Conservation (phyloP, 1,140 invertebrate genomes). For the Drosophila pachea region DNA sequence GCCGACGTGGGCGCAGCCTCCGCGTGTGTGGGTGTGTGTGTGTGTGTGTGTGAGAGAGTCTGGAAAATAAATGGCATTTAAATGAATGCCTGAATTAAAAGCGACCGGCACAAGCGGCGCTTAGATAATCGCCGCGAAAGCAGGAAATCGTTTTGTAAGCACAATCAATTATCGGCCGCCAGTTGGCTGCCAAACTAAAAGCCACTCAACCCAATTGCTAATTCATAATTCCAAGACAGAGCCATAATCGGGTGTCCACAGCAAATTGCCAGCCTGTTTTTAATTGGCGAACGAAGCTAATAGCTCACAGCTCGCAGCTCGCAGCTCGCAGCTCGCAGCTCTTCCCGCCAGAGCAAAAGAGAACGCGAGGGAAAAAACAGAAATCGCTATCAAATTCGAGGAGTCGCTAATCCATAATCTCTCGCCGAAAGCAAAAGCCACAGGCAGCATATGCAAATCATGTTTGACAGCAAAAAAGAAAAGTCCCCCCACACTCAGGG, state of each 20-base stretch:
- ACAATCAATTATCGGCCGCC: constrained; percentile 27
- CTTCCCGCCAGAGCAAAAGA: constrained; percentile 11
- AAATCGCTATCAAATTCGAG: constrained; percentile 36
- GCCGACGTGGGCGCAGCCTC: constrained; percentile 5
- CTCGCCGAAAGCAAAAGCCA: constrained; percentile 37
- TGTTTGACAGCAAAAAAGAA: constrained; percentile 67
- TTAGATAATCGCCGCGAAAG: constrained; percentile 24
- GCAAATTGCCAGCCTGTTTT: constrained; percentile 44
- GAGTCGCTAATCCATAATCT: constrained; percentile 62
- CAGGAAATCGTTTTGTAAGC: constrained; percentile 62
- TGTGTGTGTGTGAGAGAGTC: neutral
- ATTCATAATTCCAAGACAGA: neutral
- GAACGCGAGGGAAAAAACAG: constrained; percentile 6
- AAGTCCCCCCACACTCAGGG: neutral
- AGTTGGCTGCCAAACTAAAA: constrained; percentile 7
- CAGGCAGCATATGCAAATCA: constrained; percentile 70
- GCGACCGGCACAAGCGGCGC: constrained; percentile 2
- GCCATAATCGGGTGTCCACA: constrained; percentile 9
- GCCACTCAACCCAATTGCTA: constrained; percentile 1
- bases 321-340: no score
- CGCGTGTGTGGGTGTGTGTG: constrained; percentile 7
- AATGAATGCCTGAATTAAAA: constrained; percentile 64
- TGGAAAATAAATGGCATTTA: constrained; percentile 72
- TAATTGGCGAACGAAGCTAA: constrained; percentile 42
- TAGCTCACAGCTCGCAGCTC: no score